Evolutionary conservation across 2,797 vertebrate species (phyloP), one percentile per base, ranked within the genome.

Genomic region (Cryptoblepharus egeriae): DNA sequence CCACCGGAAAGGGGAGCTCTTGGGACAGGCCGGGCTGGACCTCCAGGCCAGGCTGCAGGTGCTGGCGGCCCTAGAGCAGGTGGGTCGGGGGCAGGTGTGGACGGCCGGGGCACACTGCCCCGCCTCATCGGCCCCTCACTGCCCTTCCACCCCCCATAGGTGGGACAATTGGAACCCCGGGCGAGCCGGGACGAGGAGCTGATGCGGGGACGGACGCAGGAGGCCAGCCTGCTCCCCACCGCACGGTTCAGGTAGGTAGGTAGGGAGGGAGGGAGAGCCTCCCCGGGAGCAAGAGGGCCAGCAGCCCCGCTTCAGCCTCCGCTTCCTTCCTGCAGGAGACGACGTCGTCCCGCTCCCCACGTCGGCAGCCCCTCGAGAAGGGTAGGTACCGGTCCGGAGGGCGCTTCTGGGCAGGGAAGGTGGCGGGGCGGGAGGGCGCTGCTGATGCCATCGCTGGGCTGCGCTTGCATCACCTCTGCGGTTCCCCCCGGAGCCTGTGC

Each of bases 171-270:
- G 77, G 97, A 95, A 87, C 86, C 90, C 35, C 94, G 95, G 90
- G 96, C 96, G 89, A 93, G 91, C 74, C 85, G 96, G 80, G 96
- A 95, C 88, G 96, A 97, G 81, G 96, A 96, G 26, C 39, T 42
- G 39, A 87, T 95, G 80, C 96, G 92, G 81, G 92, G 91, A 88
- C 93, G 91, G 0, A 86, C 95, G 16, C 95, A 93, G 77, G 96
- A 71, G 86, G 95, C 96, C 89, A 96, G 96, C 94, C 95, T 0
- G 95, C 95, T 96, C 75, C 49, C 96, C 84, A 88, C 96, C 94
- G 80, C 93, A 96, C 61, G n/a, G n/a, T n/a, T n/a, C n/a, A n/a
- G n/a, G n/a, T n/a, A n/a, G n/a, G n/a, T n/a, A n/a, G n/a, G n/a
- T n/a, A n/a, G n/a, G n/a, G n/a, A n/a, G n/a, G n/a, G n/a, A n/a